Evolutionary conservation across 1,140 invertebrate species (phyloP).

Genomic region (Penaeus chinensis): DNA sequence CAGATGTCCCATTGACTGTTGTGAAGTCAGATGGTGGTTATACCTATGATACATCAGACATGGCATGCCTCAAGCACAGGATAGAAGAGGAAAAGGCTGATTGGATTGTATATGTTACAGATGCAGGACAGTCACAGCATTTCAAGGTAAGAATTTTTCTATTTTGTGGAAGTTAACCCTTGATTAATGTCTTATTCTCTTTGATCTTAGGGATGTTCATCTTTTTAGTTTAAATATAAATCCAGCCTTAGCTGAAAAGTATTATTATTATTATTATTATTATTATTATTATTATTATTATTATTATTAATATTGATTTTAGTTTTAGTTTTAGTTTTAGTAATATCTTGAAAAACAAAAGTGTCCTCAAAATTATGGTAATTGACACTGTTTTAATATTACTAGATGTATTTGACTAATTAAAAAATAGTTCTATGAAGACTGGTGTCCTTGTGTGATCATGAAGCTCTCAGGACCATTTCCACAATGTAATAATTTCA

Average conservation of each 20-base stretch:
- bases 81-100: constrained; percentile 88
- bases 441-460: too few relatives aligned
- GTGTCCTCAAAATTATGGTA: too few relatives aligned
- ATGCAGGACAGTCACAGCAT: constrained; percentile 87
- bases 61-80: constrained; percentile 91
- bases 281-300: too few relatives aligned
- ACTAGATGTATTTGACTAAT: too few relatives aligned
- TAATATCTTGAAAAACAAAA: too few relatives aligned
- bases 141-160: constrained; percentile 75
- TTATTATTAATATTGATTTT: too few relatives aligned
- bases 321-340: too few relatives aligned
- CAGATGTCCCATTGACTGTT: constrained; percentile 85
- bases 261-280: too few relatives aligned
- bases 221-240: background rate
- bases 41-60: constrained; percentile 99
- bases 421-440: too few relatives aligned
- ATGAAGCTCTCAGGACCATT: too few relatives aligned
- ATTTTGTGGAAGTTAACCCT: background rate
- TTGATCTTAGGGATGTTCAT: background rate
- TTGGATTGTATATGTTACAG: constrained; percentile 96
- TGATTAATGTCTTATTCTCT: background rate
- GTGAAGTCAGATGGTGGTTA: constrained; percentile 98
- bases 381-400: too few relatives aligned
- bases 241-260: background rate
- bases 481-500: too few relatives aligned